Evolutionary conservation across 2,888 invertebrate genomes (phyloP).

Genomic region (Leucophenga montana): DNA sequence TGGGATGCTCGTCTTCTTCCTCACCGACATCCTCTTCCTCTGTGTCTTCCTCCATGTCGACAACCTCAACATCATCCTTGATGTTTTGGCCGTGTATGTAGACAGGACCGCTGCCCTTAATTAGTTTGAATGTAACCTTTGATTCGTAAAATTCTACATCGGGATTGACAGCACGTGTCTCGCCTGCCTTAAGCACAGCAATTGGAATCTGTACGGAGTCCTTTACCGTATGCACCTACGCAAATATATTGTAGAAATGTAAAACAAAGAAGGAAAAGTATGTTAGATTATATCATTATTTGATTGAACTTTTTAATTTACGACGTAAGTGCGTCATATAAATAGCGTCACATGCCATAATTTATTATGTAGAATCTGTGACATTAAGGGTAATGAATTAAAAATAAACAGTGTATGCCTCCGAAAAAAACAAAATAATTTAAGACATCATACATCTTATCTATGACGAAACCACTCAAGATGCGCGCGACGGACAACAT

Average conservation of each 20-base stretch:
- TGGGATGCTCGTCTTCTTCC: conserved; percentile 83
- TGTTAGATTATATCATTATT: background rate
- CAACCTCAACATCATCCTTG: conserved; percentile 87
- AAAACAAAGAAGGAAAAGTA: no score
- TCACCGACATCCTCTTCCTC: conserved; percentile 79
- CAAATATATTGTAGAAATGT: background rate
- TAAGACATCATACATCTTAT: no score
- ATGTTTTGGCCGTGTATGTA: conserved; percentile 89
- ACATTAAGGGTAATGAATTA: no score
- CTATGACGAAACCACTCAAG: no score
- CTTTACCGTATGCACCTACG: conserved; percentile 71
- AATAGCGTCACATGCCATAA: no score
- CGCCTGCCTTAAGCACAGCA: conserved; percentile 86
- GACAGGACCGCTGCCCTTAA: conserved; percentile 85
- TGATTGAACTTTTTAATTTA: background rate
- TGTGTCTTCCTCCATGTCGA: conserved; percentile 86
- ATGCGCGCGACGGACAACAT: no score
- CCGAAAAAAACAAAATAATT: no score
- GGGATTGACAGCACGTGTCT: conserved; percentile 82
- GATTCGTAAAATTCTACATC: conserved; percentile 91
- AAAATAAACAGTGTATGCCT: no score
- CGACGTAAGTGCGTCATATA: background rate
- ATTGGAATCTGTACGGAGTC: conserved; percentile 88
- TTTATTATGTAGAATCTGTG: no score
- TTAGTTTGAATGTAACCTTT: conserved; percentile 86